A percentile compares a stretch with the other conserved stretches of the same genome.
Evolutionary conservation across 2,113 vertebrate genomes (phyloP).

Genomic region (Podilymbus podiceps): DNA sequence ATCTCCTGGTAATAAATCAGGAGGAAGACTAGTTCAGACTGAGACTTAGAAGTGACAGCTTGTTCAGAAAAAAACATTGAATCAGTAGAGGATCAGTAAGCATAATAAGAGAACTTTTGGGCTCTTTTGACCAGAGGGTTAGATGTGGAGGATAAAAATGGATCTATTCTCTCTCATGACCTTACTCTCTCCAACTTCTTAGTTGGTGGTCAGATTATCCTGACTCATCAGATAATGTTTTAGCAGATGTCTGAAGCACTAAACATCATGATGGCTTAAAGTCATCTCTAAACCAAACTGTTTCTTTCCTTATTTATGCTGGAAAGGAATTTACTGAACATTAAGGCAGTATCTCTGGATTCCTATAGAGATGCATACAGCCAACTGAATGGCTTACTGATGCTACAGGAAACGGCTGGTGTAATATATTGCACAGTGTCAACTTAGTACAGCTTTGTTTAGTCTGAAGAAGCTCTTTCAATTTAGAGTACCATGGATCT

Average conservation of each 20-base stretch:
- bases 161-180: background rate
- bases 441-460: background rate
- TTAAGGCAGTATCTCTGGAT: background rate
- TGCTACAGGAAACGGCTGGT: background rate
- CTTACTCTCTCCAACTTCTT: background rate
- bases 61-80: background rate
- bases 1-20: background rate
- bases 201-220: background rate
- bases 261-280: background rate
- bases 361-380: background rate
- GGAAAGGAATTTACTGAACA: background rate
- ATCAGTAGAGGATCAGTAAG: background rate
- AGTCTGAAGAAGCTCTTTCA: background rate
- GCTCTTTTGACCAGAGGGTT: background rate
- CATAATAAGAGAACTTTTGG: background rate
- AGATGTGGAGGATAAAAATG: background rate
- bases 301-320: slow-evolving; percentile 2
- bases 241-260: background rate
- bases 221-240: background rate
- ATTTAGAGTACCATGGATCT: background rate
- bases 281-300: background rate
- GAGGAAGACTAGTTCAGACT: background rate
- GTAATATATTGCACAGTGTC: background rate
- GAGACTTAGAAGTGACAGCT: background rate
- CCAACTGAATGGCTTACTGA: background rate